A percentile compares a stretch with the other conserved stretches of the same genome.
phyloP scores from a whole-genome alignment of 2,888 invertebrate species.

The Eueremaeus valkanovi region DNA sequence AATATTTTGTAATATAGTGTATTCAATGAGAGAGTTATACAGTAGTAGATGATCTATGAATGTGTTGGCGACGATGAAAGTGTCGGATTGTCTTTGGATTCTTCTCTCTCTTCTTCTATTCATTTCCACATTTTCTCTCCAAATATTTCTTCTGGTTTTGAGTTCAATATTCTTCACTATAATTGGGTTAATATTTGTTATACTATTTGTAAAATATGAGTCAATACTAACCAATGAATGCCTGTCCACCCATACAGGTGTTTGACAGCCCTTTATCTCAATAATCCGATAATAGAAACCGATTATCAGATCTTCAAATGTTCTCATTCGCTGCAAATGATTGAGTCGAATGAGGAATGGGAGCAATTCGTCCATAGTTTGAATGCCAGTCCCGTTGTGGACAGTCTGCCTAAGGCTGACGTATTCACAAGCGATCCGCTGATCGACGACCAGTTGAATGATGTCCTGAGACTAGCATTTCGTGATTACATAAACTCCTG shows the following conservation, averaged over 20 bases:
- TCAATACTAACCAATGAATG: neutral
- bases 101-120: constrained; percentile 4
- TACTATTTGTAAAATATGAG: neutral
- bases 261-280: constrained; percentile 14
- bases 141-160: constrained; percentile 16
- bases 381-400: neutral
- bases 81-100: constrained; percentile 11
- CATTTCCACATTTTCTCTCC: constrained; percentile 22
- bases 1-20: too few species aligned
- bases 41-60: too few species aligned
- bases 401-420: constrained; percentile 6
- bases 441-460: constrained; percentile 77
- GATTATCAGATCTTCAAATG: constrained; percentile 34
- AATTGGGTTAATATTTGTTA: constrained; percentile 22
- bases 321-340: neutral
- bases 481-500: constrained; percentile 74
- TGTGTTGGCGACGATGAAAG: neutral
- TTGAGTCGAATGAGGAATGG: neutral
- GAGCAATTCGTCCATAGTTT: neutral
- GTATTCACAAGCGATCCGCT: constrained; percentile 73
- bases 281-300: neutral
- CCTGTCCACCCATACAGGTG: too few species aligned
- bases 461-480: constrained; percentile 61
- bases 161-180: constrained; percentile 1
- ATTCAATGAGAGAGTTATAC: too few species aligned